Evolutionary conservation across 2,797 vertebrate species (phyloP).

Genomic region (Botia kubotai): DNA sequence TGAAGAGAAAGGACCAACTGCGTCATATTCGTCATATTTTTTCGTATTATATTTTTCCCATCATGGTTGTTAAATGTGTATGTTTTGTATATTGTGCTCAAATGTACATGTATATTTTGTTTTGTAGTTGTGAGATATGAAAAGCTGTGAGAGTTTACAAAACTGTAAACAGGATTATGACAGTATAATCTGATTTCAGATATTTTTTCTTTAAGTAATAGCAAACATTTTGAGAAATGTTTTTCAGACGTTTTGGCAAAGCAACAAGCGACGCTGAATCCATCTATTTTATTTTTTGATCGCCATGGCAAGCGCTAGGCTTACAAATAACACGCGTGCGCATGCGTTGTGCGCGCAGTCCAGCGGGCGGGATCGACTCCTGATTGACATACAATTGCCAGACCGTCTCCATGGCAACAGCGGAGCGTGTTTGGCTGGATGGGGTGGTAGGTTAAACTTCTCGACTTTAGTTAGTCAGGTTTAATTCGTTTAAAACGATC

Average conservation of each 20-base stretch:
- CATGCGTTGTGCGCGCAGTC: neutral
- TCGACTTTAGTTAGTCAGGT: neutral
- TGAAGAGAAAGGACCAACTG: neutral
- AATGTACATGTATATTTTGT: too few species aligned
- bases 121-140: too few species aligned
- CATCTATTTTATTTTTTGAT: neutral
- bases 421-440: conserved; percentile 43
- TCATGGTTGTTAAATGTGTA: neutral
- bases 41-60: neutral
- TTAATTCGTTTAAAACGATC: neutral
- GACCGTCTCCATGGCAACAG: conserved; percentile 51
- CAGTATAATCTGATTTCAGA: too few species aligned
- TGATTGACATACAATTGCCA: conserved; percentile 19
- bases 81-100: too few species aligned
- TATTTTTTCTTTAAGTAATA: too few species aligned
- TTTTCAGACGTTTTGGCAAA: too few species aligned
- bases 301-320: neutral
- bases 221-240: too few species aligned
- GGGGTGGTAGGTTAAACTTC: neutral
- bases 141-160: too few species aligned
- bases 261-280: too few species aligned
- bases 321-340: neutral
- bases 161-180: too few species aligned
- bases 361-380: conserved; percentile 22
- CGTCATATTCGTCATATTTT: neutral